Percentiles rank a stretch among this genome's conserved stretches.
phyloP scores from a whole-genome alignment of 2,888 invertebrate species.

The Pachliopta kotzebuea region DNA sequence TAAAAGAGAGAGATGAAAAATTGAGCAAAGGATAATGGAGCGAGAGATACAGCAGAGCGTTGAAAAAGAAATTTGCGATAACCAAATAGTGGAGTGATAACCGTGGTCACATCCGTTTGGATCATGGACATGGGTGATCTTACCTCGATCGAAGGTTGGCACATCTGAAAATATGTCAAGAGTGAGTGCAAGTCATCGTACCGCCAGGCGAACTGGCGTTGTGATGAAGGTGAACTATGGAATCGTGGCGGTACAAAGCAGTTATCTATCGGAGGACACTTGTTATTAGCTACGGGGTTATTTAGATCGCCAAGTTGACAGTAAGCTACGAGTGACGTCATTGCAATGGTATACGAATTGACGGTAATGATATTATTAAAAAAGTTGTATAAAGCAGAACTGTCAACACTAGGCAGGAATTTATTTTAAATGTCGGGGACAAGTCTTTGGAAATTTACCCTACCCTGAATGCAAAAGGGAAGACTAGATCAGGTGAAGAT shows the following conservation, averaged over 20 bases:
- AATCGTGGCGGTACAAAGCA: slow-evolving; percentile 68
- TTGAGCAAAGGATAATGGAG: slow-evolving; percentile 28
- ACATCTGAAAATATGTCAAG: slow-evolving; percentile 72
- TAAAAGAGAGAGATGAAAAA: slow-evolving; percentile 15
- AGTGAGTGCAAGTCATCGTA: slow-evolving; percentile 48
- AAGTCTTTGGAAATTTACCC: no score
- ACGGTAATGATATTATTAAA: no score
- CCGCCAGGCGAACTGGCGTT: slow-evolving; percentile 60
- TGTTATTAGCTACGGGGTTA: neutral
- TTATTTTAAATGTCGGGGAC: no score
- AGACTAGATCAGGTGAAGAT: no score
- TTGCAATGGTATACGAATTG: neutral
- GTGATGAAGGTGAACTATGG: slow-evolving; percentile 42
- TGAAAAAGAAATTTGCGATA: slow-evolving; percentile 24
- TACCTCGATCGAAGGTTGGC: slow-evolving; percentile 69
- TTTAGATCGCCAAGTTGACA: neutral
- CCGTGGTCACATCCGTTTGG: slow-evolving; percentile 69
- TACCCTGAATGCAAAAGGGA: no score
- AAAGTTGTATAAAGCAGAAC: no score
- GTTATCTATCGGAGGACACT: slow-evolving; percentile 41
- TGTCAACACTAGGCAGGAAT: no score
- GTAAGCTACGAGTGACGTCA: slow-evolving; percentile 10
- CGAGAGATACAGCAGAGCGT: slow-evolving; percentile 31
- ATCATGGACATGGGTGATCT: slow-evolving; percentile 56
- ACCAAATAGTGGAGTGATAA: slow-evolving; percentile 45